Conservation (phyloP, 2,797 vertebrate species). For the Acomys russatus region DNA sequence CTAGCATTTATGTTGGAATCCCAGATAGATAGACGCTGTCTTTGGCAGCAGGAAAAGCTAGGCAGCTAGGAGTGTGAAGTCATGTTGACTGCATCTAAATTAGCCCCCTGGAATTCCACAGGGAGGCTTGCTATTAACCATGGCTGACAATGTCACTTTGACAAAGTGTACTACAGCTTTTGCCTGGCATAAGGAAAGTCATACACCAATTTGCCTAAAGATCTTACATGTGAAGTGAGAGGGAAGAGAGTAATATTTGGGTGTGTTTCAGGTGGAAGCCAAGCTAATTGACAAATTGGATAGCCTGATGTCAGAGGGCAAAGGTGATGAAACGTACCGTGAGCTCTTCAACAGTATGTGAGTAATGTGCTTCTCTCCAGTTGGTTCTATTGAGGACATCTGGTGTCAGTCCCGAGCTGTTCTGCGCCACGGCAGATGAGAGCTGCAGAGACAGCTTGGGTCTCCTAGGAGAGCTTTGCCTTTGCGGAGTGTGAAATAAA, state of each 20-base stretch:
- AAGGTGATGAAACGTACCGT: constrained; percentile 98
- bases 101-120: constrained; percentile 72
- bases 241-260: constrained; percentile 73
- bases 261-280: constrained; percentile 95
- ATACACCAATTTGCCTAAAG: constrained; percentile 62
- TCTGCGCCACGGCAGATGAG: constrained; percentile 21
- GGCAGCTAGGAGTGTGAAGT: constrained; percentile 86
- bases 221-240: constrained; percentile 51
- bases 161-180: constrained; percentile 17
- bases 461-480: constrained; percentile 56
- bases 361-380: constrained; percentile 87
- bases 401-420: constrained; percentile 37
- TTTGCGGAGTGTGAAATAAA: constrained; percentile 68
- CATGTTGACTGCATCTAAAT: constrained; percentile 86
- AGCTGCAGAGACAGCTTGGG: constrained; percentile 66
- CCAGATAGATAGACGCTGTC: constrained; percentile 88
- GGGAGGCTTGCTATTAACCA: constrained; percentile 77
- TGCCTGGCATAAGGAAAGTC: neutral
- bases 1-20: constrained; percentile 86
- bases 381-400: constrained; percentile 48
- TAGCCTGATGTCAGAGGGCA: constrained; percentile 99
- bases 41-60: constrained; percentile 86
- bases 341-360: constrained; percentile 97
- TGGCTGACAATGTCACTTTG: constrained; percentile 80
- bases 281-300: constrained; percentile 99